phyloP scores from a whole-genome alignment of 2,113 vertebrate genomes.

The Sylvia atricapilla region DNA sequence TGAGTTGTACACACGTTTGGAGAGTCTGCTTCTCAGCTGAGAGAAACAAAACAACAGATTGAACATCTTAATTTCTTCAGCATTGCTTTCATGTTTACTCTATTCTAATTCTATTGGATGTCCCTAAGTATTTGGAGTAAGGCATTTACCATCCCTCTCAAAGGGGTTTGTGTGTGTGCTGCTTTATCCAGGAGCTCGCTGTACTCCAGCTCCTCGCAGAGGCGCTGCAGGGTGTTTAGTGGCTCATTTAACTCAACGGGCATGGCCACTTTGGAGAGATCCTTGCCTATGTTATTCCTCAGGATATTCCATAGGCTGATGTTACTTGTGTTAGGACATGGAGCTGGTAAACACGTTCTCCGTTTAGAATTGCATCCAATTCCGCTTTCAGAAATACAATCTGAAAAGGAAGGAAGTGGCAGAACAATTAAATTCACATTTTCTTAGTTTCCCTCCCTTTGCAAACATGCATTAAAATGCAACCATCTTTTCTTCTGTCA shows the following conservation, averaged over 20 bases:
- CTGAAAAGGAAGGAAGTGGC: conserved; percentile 58
- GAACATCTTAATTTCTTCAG: not conserved
- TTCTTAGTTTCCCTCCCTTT: not conserved
- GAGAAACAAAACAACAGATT: not conserved
- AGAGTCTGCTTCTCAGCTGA: not conserved
- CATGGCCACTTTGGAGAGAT: conserved; percentile 97
- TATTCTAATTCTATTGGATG: not conserved
- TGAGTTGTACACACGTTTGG: not conserved
- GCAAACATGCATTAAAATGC: not conserved
- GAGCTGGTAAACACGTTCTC: conserved; percentile 82
- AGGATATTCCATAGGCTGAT: conserved; percentile 98
- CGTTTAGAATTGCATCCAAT: conserved; percentile 68
- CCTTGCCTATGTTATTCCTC: conserved; percentile 96
- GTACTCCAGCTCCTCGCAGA: conserved; percentile 98
- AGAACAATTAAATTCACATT: not conserved
- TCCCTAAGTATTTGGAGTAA: not conserved
- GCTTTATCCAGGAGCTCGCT: conserved; percentile 91
- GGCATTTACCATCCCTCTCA: conserved; percentile 86
- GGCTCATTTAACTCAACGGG: conserved; percentile 95
- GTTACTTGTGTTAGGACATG: conserved; percentile 84
- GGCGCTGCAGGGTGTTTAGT: conserved; percentile 91
- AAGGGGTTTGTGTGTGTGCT: conserved; percentile 74
- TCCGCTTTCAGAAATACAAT: conserved; percentile 70
- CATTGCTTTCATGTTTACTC: not conserved
- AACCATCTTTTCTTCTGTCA: not conserved